Conservation (phyloP, 2,797 vertebrate species). For the Mycteria americana region DNA sequence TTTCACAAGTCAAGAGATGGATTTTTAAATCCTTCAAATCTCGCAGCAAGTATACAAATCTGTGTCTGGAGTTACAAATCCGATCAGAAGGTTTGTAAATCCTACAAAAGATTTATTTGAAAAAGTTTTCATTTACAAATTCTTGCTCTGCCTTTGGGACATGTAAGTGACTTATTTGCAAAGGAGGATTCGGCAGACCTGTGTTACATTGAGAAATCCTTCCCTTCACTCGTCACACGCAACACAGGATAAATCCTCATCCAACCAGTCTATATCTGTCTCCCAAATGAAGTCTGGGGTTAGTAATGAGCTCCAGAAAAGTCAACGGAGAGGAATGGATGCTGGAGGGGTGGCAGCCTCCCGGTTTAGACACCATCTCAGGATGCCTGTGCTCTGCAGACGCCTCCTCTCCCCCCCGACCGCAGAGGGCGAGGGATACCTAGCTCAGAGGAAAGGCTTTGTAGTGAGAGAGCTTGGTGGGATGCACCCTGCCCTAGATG, state of each 20-base stretch:
- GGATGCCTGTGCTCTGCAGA: background rate
- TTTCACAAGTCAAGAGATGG: conserved; percentile 59
- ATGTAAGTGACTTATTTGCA: conserved; percentile 45
- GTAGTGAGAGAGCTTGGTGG: accelerated
- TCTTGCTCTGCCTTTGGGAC: conserved; percentile 54
- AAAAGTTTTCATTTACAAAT: conserved; percentile 66
- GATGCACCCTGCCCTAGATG: background rate
- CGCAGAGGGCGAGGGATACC: background rate
- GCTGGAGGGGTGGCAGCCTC: background rate
- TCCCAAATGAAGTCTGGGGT: background rate
- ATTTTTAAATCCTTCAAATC: conserved; percentile 67
- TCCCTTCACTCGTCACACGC: background rate
- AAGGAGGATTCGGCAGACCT: conserved; percentile 25
- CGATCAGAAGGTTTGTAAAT: conserved; percentile 62
- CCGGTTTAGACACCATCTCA: background rate
- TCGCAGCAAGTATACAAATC: conserved; percentile 53
- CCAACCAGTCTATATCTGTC: background rate
- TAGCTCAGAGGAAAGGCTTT: background rate
- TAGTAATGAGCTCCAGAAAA: background rate
- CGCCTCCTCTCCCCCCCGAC: accelerated
- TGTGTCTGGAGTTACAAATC: conserved; percentile 68
- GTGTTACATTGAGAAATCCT: conserved; percentile 30
- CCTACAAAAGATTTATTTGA: conserved; percentile 61
- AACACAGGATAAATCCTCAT: background rate
- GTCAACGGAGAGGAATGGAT: background rate